phyloP scores from a whole-genome alignment of 1,140 invertebrate genomes.

The Propsilocerus akamusi region DNA sequence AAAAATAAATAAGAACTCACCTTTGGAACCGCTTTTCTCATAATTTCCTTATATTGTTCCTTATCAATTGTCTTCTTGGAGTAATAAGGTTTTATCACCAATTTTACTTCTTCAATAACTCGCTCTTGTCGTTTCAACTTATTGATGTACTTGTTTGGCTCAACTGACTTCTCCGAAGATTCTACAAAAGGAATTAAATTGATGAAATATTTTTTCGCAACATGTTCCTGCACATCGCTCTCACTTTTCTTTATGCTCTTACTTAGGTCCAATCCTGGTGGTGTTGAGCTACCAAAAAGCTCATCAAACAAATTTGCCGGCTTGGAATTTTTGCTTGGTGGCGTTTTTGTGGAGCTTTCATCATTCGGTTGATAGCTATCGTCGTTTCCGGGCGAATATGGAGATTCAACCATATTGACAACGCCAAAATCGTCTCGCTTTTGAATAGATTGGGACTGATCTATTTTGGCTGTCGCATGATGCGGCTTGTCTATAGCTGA shows the following conservation, averaged over 20 bases:
- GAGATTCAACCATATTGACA: constrained; percentile 31
- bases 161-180: no score
- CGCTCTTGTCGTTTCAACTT: constrained; percentile 93
- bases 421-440: no score
- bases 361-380: constrained; percentile 73
- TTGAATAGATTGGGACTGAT: no score
- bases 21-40: constrained; percentile 92
- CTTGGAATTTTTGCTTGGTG: neutral
- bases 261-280: neutral
- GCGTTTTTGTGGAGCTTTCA: constrained; percentile 44
- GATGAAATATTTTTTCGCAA: no score
- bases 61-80: constrained; percentile 85
- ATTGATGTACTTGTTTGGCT: constrained; percentile 59
- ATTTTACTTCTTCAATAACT: constrained; percentile 92
- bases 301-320: neutral
- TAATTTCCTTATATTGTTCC: constrained; percentile 95
- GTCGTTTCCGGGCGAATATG: constrained; percentile 66
- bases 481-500: no score
- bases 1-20: constrained; percentile 30
- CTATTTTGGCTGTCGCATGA: no score
- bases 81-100: constrained; percentile 89
- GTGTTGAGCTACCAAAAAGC: neutral
- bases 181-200: no score
- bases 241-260: neutral
- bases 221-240: no score